Evolutionary conservation across 2,888 invertebrate species (phyloP), one percentile per base, ranked within the genome.

Genomic region (Keiferia lycopersicella): DNA sequence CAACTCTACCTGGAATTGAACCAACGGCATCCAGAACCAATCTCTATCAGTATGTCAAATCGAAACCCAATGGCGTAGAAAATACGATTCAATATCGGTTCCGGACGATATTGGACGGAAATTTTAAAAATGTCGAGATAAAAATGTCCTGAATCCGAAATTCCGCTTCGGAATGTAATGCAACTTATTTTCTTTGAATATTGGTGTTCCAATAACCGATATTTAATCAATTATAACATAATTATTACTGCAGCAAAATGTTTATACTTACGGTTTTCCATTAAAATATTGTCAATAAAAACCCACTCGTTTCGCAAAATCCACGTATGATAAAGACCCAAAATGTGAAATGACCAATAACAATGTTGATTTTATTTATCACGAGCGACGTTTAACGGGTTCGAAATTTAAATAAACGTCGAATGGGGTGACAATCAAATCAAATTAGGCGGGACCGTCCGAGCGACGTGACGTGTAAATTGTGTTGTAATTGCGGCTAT

Each of bases 381-480:
- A 56, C 56, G 30, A 59, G 41, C 59, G 20, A 59, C 59, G 26
- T 20, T 50, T 48, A 61, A 48, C 68, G 71, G 71, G 78, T 77
- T 77, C 72, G 70, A 77, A 77, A 82, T 84, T 83, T 77, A 81
- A 81, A 83, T 83, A 81, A 81, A 81, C 80, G 78, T 77, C 81
- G 77, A 82, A 83, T 78, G 76, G 80, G 78, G 81, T 81, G 87
- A 86, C 86, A 84, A 87, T 84, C 80, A 83, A 84, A 86, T 86
- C 81, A 81, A 86, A 88, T 87, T 86, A 86, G 82, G 77, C 73
- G 78, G 78, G 78, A 82, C 84, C 77, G 82, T 79, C 78, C 72
- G 80, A 73, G 68, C 65, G 70, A 71, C 69, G 66, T 73, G 70
- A 78, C 78, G 81, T 81, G 82, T 83, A 83, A 85, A 87, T 82